Base-by-base conservation (phyloP, 1,140 invertebrate species). In the Neodiprion fabricii region DNA sequence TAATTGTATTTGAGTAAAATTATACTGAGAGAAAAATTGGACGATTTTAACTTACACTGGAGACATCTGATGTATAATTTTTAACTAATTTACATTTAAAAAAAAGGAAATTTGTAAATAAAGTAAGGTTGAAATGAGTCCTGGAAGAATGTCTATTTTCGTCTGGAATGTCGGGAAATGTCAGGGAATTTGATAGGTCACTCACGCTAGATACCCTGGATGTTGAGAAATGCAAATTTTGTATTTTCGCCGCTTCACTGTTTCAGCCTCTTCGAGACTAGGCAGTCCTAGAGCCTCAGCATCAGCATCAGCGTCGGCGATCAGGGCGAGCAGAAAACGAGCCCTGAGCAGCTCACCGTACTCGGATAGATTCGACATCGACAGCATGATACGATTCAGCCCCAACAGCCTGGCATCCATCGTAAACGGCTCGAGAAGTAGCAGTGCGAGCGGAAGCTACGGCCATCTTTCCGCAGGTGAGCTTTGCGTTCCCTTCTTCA, bases 291-390 rank as follows among this genome's bases (percentile, higher is more conserved):
- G 88, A 82, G 92, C 83, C 78, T 61, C 53, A 17, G 53, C 53
- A 14, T 61, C 53, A 85, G 85, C 4, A 85, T 89, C 4, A 89
- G 89, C 80, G 81, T 92, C 85, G 81, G 91, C 75, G 83, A 91
- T 85, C 81, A 93, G 93, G 67, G 92, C 93, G 47, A 94, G 94
- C 82, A 92, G 97, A 48, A 99, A 99, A 84, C 90, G 97, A 68
- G 96, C 97, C 0, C 89, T 98, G 0, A 98, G 97, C 68, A 96
- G 96, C 85, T 98, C 97, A 12, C 97, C 97, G 0, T 97, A 98
- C 80, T 97, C 96, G 0, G 97, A 98, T 85, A 96, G 95, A 11
- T 92, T 98, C 82, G 97, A 98, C 85, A 94, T 99, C 80, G 96
- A 96, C 81, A 97, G 96, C 70, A 95, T 98, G 90, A 98, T 99